These are phyloP conservation scores for Gambusia yucatana DNA, from an alignment of 2,797 vertebrate genomes.

Conservation along the genomic window DNA sequence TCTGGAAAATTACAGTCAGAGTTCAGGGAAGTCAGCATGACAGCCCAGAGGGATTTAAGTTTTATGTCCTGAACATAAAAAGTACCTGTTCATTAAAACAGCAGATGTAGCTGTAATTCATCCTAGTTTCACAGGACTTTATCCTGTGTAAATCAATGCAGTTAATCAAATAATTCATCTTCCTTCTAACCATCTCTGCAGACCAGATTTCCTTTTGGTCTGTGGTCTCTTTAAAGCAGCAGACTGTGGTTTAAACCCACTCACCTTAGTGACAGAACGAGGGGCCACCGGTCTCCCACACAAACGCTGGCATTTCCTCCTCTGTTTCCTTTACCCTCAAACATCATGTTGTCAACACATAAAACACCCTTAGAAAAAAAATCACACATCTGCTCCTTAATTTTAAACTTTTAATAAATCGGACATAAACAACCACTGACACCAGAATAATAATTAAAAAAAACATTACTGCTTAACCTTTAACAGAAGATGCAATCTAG, in stretches of 20 bases:
- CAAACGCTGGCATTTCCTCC: slow-evolving; percentile 68
- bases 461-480: neutral
- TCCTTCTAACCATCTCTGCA: slow-evolving; percentile 17
- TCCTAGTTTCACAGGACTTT: slow-evolving; percentile 4
- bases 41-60: slow-evolving; percentile 24
- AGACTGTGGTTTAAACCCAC: slow-evolving; percentile 65
- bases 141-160: neutral
- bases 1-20: slow-evolving; percentile 55
- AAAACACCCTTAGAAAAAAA: slow-evolving; percentile 60
- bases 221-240: slow-evolving; percentile 59
- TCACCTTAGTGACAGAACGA: slow-evolving; percentile 65
- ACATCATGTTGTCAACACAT: slow-evolving; percentile 48
- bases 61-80: slow-evolving; percentile 16
- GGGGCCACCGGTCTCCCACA: slow-evolving; percentile 58
- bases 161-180: slow-evolving; percentile 5
- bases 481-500: neutral
- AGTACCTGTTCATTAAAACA: slow-evolving; percentile 13
- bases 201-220: slow-evolving; percentile 26
- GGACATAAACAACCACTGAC: neutral
- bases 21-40: slow-evolving; percentile 44
- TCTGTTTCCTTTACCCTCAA: slow-evolving; percentile 63
- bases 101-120: neutral
- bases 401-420: slow-evolving; percentile 15
- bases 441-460: neutral
- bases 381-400: slow-evolving; percentile 35